Base-by-base conservation (phyloP, 2,797 vertebrate genomes). In the Pogoniulus pusillus region DNA sequence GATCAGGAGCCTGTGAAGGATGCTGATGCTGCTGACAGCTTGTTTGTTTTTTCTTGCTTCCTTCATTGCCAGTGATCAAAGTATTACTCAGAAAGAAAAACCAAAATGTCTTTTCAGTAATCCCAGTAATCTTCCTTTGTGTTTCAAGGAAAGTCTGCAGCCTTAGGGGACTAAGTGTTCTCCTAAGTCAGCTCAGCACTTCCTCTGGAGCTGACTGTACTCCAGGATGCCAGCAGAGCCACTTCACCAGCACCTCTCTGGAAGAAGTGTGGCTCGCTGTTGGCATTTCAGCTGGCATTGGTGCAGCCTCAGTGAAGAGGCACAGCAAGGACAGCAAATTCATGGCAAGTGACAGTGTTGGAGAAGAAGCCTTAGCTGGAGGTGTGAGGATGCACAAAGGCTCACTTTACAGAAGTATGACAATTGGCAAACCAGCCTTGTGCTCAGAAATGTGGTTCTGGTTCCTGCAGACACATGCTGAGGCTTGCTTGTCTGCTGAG, bases 401-500 rank as follows among this genome's bases (percentile, higher is more conserved):
- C 65, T 65, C 2, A 0, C 18, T 91, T 78, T 43, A 45, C 74
- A 57, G 72, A 34, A 43, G n/a, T 22, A n/a, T 0, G 16, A 18
- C 55, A 34, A 4, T 0, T 32, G 63, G 69, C 37, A 90, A 73
- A n/a, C 4, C 26, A 47, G 76, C 76, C 43, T 4, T 1, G 3
- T 16, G 32, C 55, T 70, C 66, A 26, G 70, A 63, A 90, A 27
- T 19, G 54, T 51, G 58, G 37, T 87, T 79, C 41, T 63, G 66
- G 26, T 66, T 65, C n/a, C 35, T 64, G 0, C 47, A 51, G 27
- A 35, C 19, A 7, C 3, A 0, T 19, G 0, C 37, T 2, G 7
- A 12, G 39, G 27, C 45, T 63, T 27, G 4, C 9, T 49, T 5
- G 3, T 18, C 6, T 1, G 5, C 37, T 5, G 23, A 32, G 34